Base-by-base conservation (phyloP, 2,888 invertebrate species). In the Campopleginae sp. region DNA sequence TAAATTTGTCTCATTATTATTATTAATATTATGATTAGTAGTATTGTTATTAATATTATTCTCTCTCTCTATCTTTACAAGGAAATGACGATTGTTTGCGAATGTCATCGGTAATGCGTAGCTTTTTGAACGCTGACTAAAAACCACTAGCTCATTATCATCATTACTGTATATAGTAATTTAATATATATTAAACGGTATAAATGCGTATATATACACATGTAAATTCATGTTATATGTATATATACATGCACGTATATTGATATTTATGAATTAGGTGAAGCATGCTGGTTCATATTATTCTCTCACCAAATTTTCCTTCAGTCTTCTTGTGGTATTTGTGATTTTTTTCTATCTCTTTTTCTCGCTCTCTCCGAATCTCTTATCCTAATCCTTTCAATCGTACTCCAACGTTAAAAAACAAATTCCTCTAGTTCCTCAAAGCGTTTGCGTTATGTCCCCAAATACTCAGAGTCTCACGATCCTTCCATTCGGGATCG, bases 281-380 rank as follows among this genome's bases (percentile, higher is more conserved):
- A 92, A 89, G 92, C 92, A 92, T 92, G 92, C 91, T 92, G 90
- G 88, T 89, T 92, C 90, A 91, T 87, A 44, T 71, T 86, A 76
- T 71, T 80, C 42, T 76, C 84, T 82, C 80, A 72, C 68, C 71
- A 77, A 84, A 70, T 82, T 77, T 68, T 66, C 17, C 17, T 85
- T 61, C 78, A 72, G 58, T 86, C 80, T 82, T 38, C 38, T 83
- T 71, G n/a, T n/a, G 84, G 68, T 81, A 70, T 66, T 80, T 79
- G 54, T 72, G 17, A 27, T 65, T 51, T 81, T 80, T 44, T 33
- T 51, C 12, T 77, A 17, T 74, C 54, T 75, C 82, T 75, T 78
- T 27, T 14, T 58, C 23, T 58, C 27, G 4, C 14, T 27, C 14
- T 27, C 27, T n/a, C 23, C 12, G 14, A 14, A 1, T 54, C 23